Evolutionary conservation across 2,888 invertebrate genomes (phyloP).

Genomic region (Heliconius charithonia): DNA sequence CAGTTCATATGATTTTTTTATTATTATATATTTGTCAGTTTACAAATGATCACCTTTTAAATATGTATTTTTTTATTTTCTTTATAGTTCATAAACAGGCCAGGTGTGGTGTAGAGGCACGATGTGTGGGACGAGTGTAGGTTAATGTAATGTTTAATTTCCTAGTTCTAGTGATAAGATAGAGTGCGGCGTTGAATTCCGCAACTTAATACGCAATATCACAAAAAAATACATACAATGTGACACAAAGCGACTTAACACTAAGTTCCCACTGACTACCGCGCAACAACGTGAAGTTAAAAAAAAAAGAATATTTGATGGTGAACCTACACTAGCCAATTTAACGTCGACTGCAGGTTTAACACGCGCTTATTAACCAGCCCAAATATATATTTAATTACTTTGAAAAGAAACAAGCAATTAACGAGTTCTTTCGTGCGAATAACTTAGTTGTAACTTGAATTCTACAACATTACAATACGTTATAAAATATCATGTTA

Average conservation of each 20-base stretch:
- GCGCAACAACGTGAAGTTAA: neutral
- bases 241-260: neutral
- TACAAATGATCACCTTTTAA: too few relatives aligned
- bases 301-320: neutral
- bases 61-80: too few relatives aligned
- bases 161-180: too few relatives aligned
- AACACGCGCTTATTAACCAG: conserved; percentile 40
- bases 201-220: neutral
- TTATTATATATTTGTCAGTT: too few relatives aligned
- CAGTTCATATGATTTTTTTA: too few relatives aligned
- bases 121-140: too few relatives aligned
- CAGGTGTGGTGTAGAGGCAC: too few relatives aligned
- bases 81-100: too few relatives aligned
- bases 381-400: conserved; percentile 44
- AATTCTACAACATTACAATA: conserved; percentile 17
- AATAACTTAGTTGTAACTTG: neutral
- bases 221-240: neutral
- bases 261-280: too few relatives aligned
- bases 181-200: neutral
- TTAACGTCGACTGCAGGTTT: conserved; percentile 28
- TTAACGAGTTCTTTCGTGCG: conserved; percentile 14
- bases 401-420: conserved; percentile 32
- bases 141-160: too few relatives aligned
- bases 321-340: conserved; percentile 23
- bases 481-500: neutral